Evolutionary conservation across 2,797 vertebrate species (phyloP).

Genomic region (Molossus alvarezi): DNA sequence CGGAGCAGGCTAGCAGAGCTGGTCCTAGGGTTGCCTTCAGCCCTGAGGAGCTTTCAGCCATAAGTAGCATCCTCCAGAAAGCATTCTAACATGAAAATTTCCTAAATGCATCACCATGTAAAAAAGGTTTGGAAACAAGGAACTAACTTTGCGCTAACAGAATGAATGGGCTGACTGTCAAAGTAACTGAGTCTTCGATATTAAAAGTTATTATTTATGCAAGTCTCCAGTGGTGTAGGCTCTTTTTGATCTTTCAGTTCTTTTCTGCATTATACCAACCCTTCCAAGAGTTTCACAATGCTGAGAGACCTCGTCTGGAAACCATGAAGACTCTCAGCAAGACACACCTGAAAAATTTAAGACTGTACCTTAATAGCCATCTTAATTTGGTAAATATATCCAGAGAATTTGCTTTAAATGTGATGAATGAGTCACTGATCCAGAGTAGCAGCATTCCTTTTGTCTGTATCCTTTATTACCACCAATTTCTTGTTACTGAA

Average conservation of each 20-base stretch:
- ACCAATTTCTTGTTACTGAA: constrained; percentile 41
- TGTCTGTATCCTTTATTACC: constrained; percentile 32
- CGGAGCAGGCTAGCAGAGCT: neutral
- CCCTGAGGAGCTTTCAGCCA: neutral
- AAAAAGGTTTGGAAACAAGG: constrained; percentile 59
- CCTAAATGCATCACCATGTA: constrained; percentile 50
- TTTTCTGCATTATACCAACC: constrained; percentile 9
- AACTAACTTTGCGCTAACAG: constrained; percentile 62
- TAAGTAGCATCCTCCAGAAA: constrained; percentile 34
- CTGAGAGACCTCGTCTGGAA: neutral
- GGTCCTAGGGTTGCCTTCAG: neutral
- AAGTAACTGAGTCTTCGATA: constrained; percentile 36
- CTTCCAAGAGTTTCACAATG: constrained; percentile 56
- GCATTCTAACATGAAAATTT: constrained; percentile 33
- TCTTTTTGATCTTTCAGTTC: constrained; percentile 48
- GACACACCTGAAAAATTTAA: constrained; percentile 46
- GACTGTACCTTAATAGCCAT: neutral
- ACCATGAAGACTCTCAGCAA: constrained; percentile 38
- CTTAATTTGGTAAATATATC: constrained; percentile 64
- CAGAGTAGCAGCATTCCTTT: neutral
- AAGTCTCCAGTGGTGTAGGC: constrained; percentile 9
- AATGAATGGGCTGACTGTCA: constrained; percentile 37
- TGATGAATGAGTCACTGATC: constrained; percentile 7
- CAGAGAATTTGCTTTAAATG: constrained; percentile 57
- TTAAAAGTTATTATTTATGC: constrained; percentile 54